Conservation (phyloP, 2,888 invertebrate species). For the Pherbina coryleti region DNA sequence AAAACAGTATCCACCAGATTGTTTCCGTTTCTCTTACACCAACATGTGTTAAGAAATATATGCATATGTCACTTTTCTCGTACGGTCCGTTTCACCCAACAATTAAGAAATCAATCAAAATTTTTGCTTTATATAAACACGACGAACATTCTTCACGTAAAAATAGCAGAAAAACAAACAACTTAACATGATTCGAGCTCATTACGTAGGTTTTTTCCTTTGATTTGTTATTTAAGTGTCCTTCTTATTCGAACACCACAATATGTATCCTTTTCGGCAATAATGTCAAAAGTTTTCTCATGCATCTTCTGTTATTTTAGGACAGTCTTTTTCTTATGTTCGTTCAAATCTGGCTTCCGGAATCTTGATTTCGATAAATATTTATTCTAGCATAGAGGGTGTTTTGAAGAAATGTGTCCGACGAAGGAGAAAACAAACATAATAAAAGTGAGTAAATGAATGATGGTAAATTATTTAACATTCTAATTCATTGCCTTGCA, state of each 20-base stretch:
- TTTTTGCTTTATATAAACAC: not conserved
- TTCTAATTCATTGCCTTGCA: not conserved
- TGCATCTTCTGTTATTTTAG: slow-evolving; percentile 23
- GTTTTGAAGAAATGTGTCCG: not conserved
- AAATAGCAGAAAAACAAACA: not conserved
- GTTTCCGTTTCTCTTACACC: too few relatives aligned
- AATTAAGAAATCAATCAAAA: too few relatives aligned
- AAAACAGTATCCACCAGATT: too few relatives aligned
- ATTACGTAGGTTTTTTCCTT: not conserved
- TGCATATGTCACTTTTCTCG: too few relatives aligned
- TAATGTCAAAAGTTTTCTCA: not conserved
- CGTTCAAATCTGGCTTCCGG: slow-evolving; percentile 11
- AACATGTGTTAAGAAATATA: too few relatives aligned
- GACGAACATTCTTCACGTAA: not conserved
- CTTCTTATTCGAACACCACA: not conserved
- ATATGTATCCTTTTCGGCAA: not conserved
- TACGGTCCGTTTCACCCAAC: too few relatives aligned
- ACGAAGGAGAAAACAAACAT: not conserved
- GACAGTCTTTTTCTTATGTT: slow-evolving; percentile 14
- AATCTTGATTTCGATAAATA: slow-evolving; percentile 26
- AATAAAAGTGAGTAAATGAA: not conserved
- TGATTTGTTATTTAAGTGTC: slow-evolving; percentile 19
- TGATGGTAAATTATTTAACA: not conserved
- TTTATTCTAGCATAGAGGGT: slow-evolving; percentile 8
- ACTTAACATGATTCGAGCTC: not conserved